A percentile compares a stretch with the other conserved stretches of the same genome.
These are phyloP conservation scores for Tyto alba DNA, from an alignment of 2,113 vertebrate genomes.

Conservation along the genomic window DNA sequence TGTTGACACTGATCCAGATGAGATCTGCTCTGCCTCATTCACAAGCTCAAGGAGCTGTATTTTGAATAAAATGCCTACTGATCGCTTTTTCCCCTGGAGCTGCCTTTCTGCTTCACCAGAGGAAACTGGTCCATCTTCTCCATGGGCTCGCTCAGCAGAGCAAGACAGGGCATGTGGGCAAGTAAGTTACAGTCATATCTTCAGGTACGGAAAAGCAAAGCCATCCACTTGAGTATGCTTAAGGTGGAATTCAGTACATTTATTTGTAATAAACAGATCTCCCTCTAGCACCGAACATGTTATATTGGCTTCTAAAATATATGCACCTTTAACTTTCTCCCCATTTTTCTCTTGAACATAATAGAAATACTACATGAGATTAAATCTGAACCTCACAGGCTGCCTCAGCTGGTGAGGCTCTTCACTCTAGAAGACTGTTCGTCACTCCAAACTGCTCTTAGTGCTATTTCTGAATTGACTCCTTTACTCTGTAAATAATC, in stretches of 20 bases:
- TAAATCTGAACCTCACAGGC: not conserved
- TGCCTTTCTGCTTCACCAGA: not conserved
- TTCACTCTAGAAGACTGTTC: too few relatives aligned
- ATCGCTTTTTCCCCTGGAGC: not conserved
- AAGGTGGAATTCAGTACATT: not conserved
- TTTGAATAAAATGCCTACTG: not conserved
- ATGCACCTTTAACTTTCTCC: not conserved
- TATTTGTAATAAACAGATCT: not conserved
- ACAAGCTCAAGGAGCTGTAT: not conserved
- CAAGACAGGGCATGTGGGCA: rapidly evolving
- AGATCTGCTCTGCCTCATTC: not conserved
- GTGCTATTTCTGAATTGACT: not conserved
- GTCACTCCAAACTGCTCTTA: not conserved
- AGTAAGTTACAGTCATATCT: not conserved
- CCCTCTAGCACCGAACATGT: not conserved
- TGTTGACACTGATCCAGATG: not conserved
- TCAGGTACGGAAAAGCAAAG: not conserved
- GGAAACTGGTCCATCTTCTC: too few relatives aligned
- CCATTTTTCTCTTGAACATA: not conserved
- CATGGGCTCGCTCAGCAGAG: not conserved
- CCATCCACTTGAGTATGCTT: too few relatives aligned
- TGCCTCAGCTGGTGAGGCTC: not conserved
- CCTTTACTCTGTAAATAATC: not conserved
- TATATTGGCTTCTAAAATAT: not conserved
- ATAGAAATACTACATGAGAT: not conserved